These are phyloP conservation scores for Muricea muricata DNA, from an alignment of 92 coral and sea anemone species.

Conservation along the genomic window DNA sequence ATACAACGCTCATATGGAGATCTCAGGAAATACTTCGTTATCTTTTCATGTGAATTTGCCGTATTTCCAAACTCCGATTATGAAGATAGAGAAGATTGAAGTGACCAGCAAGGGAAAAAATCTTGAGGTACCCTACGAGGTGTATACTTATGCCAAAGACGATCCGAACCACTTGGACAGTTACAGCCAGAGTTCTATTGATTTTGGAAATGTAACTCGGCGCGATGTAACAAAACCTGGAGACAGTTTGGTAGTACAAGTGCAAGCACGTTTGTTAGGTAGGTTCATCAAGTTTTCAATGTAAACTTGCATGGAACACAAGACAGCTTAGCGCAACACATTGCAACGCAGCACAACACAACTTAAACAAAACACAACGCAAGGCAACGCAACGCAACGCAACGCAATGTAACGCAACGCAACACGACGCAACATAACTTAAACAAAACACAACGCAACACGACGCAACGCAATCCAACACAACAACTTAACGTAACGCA, in stretches of 20 bases:
- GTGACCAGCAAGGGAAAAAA: not conserved
- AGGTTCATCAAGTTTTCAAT: not conserved
- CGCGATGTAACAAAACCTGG: not conserved
- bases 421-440: not conserved
- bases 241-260: conserved; percentile 9
- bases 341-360: not conserved
- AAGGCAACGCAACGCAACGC: not conserved
- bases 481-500: not conserved
- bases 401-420: too few relatives aligned
- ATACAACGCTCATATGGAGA: not conserved
- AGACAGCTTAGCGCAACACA: not conserved
- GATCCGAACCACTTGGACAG: not conserved
- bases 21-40: not conserved
- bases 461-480: not conserved
- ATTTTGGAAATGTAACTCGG: conserved; percentile 11
- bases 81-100: conserved; percentile 19
- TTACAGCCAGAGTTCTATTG: not conserved
- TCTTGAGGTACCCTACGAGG: not conserved
- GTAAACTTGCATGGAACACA: too few relatives aligned
- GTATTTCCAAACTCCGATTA: not conserved
- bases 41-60: conserved; percentile 18
- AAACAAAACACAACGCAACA: not conserved
- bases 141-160: not conserved
- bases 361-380: not conserved
- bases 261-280: not conserved